These are phyloP conservation scores for Benitochromis conjunctus DNA, from an alignment of 2,113 vertebrate species.

Conservation along the genomic window DNA sequence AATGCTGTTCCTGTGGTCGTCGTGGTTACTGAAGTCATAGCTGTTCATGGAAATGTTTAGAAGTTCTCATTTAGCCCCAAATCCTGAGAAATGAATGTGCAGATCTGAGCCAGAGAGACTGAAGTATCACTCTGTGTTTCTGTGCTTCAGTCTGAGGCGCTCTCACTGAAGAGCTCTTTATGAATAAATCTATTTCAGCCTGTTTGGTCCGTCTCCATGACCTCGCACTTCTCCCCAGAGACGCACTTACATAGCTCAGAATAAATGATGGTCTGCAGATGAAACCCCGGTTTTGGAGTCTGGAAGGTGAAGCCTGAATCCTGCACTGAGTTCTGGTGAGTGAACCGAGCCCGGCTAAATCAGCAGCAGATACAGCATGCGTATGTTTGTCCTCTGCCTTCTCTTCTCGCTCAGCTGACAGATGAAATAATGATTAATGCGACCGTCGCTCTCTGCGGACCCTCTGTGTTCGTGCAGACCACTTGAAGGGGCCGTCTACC, in stretches of 20 bases:
- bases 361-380: background rate
- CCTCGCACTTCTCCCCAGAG: background rate
- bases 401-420: background rate
- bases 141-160: background rate
- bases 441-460: background rate
- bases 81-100: background rate
- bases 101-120: background rate
- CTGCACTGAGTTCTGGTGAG: background rate
- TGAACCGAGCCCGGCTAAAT: background rate
- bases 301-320: background rate
- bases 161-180: background rate
- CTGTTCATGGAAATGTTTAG: background rate
- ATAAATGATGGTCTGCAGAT: background rate
- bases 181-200: background rate
- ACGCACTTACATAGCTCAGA: background rate
- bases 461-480: background rate
- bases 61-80: background rate
- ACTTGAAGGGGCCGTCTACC: background rate
- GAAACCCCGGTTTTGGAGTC: background rate
- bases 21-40: background rate
- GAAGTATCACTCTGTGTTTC: background rate
- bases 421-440: background rate
- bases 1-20: background rate
- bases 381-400: background rate
- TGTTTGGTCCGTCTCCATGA: background rate